Evolutionary conservation across 1,140 invertebrate species (phyloP), one percentile per base, ranked within the genome.

Genomic region (Mya arenaria): DNA sequence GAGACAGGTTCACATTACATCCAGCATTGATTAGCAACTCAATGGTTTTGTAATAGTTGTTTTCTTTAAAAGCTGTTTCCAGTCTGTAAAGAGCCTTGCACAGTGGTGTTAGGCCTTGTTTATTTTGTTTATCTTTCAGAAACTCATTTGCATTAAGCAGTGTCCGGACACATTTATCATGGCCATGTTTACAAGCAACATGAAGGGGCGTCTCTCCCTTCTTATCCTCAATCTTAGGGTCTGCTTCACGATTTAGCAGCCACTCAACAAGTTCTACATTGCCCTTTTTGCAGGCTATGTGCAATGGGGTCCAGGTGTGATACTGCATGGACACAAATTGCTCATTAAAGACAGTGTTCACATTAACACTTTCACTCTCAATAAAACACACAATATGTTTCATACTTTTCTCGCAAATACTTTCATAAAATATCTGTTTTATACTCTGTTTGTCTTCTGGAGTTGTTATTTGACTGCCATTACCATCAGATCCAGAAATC

Each of bases 121-220:
- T 87, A 60, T 89, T 88, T 36, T 85, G 82, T 19, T 60, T 55
- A 66, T 89, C 83, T 75, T 85, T 86, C 55, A 83, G 79, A 19
- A 23, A 52, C 1, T 44, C 41, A 41, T 87, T 71, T 48, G 65
- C 71, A 17, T 74, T 52, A n/a, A 88, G 56, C 13, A 87, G 83
- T 41, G 80, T 78, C 41, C 82, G 37, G 0, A 81, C 84, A 83
- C 84, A 85, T 41, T 83, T 60, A 55, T 81, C 52, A 48, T 84
- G 79, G 4, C 84, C 88, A 84, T 87, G 71, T 72, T 86, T 88
- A 80, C 84, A 83, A 23, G 85, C 85, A 13, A 87, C 69, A 44
- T 87, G 87, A 34, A 87, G 80, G 28, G 88, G 71, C 13, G 79
- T 84, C 68, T 89, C 88, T 25, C 87, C 85, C 81, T 74, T 79